phyloP scores from a whole-genome alignment of 2,797 vertebrate genomes.

The Triplophysa yarkandensis region DNA sequence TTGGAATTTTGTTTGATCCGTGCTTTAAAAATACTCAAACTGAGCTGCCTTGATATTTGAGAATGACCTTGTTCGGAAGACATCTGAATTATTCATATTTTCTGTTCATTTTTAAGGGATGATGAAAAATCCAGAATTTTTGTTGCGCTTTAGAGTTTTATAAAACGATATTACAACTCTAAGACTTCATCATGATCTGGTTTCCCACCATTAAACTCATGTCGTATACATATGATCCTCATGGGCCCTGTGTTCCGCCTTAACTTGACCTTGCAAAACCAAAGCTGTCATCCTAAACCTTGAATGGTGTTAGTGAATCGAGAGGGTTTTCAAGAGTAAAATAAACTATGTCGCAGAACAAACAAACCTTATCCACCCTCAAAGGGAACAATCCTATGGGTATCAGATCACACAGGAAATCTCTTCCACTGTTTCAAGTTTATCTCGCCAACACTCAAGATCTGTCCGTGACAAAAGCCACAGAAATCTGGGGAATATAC shows the following conservation, averaged over 20 bases:
- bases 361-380: conserved; percentile 72
- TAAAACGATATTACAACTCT: neutral
- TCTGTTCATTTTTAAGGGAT: neutral
- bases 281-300: conserved; percentile 66
- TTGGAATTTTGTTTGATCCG: no score
- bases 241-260: conserved; percentile 46
- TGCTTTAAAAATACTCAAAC: no score
- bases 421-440: conserved; percentile 51
- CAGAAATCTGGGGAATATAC: conserved; percentile 51
- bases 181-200: conserved; percentile 8
- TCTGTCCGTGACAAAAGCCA: conserved; percentile 69
- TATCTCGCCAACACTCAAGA: conserved; percentile 68
- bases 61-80: no score
- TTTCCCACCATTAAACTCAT: conserved; percentile 33
- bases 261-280: conserved; percentile 66
- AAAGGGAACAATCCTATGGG: conserved; percentile 64
- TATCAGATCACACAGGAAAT: conserved; percentile 70
- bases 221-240: conserved; percentile 21
- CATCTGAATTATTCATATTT: no score
- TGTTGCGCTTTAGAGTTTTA: no score
- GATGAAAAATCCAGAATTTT: neutral
- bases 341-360: conserved; percentile 75
- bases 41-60: no score
- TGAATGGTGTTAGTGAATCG: conserved; percentile 74
- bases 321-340: conserved; percentile 68